Conservation (phyloP, 2,797 vertebrate species). For the Lepus townsendii region DNA sequence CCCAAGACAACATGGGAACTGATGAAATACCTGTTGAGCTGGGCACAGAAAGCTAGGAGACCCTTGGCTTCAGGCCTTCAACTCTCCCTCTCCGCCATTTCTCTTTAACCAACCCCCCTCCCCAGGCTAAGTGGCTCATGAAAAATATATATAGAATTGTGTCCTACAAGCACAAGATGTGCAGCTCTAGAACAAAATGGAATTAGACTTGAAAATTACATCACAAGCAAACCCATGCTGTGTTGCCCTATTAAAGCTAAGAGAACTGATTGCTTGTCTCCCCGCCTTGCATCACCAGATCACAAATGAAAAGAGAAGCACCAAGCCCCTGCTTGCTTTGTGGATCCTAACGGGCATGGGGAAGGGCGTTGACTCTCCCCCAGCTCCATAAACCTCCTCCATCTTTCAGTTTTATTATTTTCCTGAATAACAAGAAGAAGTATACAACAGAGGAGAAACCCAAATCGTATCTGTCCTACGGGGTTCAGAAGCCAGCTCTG, state of each 20-base stretch:
- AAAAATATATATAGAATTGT: constrained; percentile 15
- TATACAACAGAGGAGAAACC: not conserved
- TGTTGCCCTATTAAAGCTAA: not conserved
- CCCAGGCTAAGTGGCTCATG: not conserved
- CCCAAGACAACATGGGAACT: not conserved
- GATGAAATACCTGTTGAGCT: not conserved
- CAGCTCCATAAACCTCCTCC: not conserved
- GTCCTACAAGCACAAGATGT: not conserved
- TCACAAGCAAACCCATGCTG: not conserved
- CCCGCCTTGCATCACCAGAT: not conserved
- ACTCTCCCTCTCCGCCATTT: not conserved
- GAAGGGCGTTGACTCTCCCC: not conserved
- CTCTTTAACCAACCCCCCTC: not conserved
- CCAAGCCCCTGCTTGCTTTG: not conserved
- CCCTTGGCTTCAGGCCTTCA: not conserved
- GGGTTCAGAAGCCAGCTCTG: not conserved
- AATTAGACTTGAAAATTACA: constrained; percentile 20
- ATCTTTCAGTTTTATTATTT: not conserved
- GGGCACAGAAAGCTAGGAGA: not conserved
- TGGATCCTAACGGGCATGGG: not conserved
- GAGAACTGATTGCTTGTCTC: not conserved
- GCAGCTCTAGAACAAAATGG: not conserved
- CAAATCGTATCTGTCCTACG: not conserved
- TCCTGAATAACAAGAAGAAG: constrained; percentile 42
- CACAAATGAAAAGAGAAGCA: not conserved